Base-by-base conservation (phyloP, 1,140 invertebrate species). In the Olivierus martensii region DNA sequence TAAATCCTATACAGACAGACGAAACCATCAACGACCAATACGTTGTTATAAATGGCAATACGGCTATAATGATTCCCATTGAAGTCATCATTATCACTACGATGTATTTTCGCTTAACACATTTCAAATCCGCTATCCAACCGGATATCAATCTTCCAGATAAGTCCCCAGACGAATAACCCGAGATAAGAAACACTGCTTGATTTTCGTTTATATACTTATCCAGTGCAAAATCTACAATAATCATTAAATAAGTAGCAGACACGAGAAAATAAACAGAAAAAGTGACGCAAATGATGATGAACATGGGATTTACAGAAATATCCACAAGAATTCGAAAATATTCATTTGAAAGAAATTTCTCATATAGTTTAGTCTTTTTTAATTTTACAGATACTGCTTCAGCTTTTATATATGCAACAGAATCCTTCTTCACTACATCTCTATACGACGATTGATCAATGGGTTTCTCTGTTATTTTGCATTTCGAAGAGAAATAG, bases 401-500 rank as follows among this genome's bases (percentile, higher is more conserved):
- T 6, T 43, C 41, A 22, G 4, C 21, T 43, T 43, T 43, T 4
- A 43, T 43, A 28, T 9, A 28, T 28, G 9, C 9, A 28, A 28
- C 9, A 28, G 28, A 6, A 9, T 28, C 28, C 9, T 28, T 28
- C 9, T 28, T 28, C 9, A 4, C 4, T n/a, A n/a, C n/a, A n/a
- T n/a, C n/a, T n/a, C n/a, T n/a, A n/a, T n/a, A n/a, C n/a, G n/a
- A n/a, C n/a, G n/a, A n/a, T n/a, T n/a, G n/a, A n/a, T n/a, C n/a
- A n/a, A n/a, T n/a, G n/a, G n/a, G n/a, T n/a, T n/a, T n/a, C n/a
- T n/a, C n/a, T n/a, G n/a, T n/a, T n/a, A n/a, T n/a, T 28, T 28
- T 28, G 28, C 28, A 28, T 9, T 4, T 4, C 28, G 28, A 28
- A 28, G 28, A 28, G 2, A 6, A 22, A 61, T 83, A 84, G 0